Base-by-base conservation (phyloP, 2,797 vertebrate genomes). In the Spatula versicolor region DNA sequence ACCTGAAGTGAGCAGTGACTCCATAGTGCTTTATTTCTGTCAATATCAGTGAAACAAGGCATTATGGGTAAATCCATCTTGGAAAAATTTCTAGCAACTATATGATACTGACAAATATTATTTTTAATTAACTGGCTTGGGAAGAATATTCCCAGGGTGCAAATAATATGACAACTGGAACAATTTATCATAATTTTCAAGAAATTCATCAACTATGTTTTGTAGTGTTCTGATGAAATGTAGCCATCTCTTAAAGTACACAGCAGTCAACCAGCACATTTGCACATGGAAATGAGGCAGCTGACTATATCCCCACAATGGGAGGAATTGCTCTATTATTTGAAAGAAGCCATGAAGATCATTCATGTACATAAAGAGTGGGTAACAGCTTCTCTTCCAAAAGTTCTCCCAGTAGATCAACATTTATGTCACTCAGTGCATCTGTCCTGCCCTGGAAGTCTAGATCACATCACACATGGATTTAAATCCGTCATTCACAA, bases 111-210 rank as follows among this genome's bases (percentile, higher is more conserved):
- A 71, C 66, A 68, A 85, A 48, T 77, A 33, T 48, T 80, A 89
- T 59, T 92, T 92, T 64, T 56, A 90, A 66, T 94, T 92, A 86
- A 89, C 22, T 95, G 60, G 9, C 59, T 52, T 46, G 37, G 15
- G 28, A 22, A 73, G 17, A 85, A 86, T 1, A 2, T 31, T 89
- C 28, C 64, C 54, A 56, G 33, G 43, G 26, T 35, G 48, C 86
- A 93, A 95, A 68, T 39, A 74, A 85, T 62, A 80, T 15, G 68
- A 58, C 30, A 94, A 73, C 33, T 59, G 48, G 23, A 89, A 52
- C 17, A 67, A 77, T 73, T 75, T 60, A 56, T 39, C 21, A 17
- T 67, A 79, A 45, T 86, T 69, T 63, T 50, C 39, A 83, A 48
- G 30, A 69, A 64, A 68, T 81, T 67, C 41, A 71, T n/a, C 28